Conservation (phyloP, 1,140 invertebrate genomes). For the Heterodera schachtii region DNA sequence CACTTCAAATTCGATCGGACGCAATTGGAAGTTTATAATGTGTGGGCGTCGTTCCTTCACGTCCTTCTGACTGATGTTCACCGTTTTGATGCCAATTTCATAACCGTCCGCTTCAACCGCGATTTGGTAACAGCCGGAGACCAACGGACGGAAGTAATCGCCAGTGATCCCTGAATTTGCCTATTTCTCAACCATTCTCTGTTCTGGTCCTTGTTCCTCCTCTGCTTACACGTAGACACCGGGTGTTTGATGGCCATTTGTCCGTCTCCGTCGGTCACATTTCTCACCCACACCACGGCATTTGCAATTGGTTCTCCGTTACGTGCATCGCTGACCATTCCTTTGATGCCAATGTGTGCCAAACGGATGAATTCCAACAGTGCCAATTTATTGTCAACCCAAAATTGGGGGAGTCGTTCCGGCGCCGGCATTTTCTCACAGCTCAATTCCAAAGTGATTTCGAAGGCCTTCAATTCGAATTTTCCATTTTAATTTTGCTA, state of each 20-base stretch:
- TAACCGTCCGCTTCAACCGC: conserved; percentile 65
- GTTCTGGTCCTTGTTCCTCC: no score
- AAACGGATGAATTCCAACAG: conserved; percentile 80
- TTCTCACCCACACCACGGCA: conserved; percentile 77
- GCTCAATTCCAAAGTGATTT: conserved; percentile 92
- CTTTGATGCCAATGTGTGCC: conserved; percentile 78
- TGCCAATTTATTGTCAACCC: conserved; percentile 88
- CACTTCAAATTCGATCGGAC: background rate
- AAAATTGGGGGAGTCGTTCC: conserved; percentile 82
- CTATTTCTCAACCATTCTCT: background rate
- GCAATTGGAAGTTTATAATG: conserved; percentile 35
- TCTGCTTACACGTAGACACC: conserved; percentile 70
- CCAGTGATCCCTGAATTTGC: conserved; percentile 72
- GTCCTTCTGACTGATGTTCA: conserved; percentile 55
- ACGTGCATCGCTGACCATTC: conserved; percentile 71
- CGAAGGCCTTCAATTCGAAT: conserved; percentile 76
- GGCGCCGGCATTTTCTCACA: conserved; percentile 92
- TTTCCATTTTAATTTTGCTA: background rate
- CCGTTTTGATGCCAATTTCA: conserved; percentile 49
- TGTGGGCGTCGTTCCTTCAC: conserved; percentile 26
- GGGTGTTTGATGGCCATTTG: conserved; percentile 77
- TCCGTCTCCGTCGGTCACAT: conserved; percentile 76
- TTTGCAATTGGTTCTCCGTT: conserved; percentile 72
- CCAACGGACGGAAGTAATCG: conserved; percentile 79
- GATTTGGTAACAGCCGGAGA: conserved; percentile 71